A percentile compares a stretch with the other conserved stretches of the same genome.
These are phyloP conservation scores for Buceros bicornis DNA, from an alignment of 2,797 vertebrate species.

Conservation along the genomic window DNA sequence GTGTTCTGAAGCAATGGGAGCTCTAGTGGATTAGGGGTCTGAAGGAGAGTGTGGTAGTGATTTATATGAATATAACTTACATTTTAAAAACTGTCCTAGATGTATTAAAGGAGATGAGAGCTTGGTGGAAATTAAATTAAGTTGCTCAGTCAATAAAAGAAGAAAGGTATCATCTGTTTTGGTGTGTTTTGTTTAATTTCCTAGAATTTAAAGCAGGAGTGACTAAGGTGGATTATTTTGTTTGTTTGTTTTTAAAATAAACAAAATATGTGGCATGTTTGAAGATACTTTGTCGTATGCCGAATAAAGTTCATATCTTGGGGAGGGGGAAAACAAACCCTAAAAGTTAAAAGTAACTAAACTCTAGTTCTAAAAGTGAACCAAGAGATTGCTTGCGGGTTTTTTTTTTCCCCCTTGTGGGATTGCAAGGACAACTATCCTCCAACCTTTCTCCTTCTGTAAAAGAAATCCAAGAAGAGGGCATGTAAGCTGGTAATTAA, in stretches of 20 bases:
- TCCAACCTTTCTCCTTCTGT: neutral
- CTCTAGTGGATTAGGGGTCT: neutral
- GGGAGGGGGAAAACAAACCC: neutral
- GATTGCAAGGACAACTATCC: neutral
- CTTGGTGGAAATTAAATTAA: neutral
- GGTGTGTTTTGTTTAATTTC: neutral
- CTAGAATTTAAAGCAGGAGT: neutral
- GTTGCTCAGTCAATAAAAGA: neutral
- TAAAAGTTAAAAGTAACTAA: neutral
- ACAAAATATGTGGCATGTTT: neutral
- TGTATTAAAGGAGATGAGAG: neutral
- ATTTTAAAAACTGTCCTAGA: neutral
- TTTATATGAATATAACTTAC: neutral
- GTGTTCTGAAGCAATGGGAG: neutral
- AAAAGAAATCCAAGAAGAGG: neutral
- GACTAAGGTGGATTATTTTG: too few relatives aligned
- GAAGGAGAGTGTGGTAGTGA: neutral
- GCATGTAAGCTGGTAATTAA: conserved; percentile 46
- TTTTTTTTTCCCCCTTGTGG: neutral
- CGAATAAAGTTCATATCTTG: neutral
- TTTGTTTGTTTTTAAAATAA: neutral
- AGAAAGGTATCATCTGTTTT: neutral
- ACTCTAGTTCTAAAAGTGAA: neutral
- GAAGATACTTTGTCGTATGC: neutral
- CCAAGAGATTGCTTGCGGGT: neutral